A percentile compares a stretch with the other conserved stretches of the same genome.
phyloP scores from a whole-genome alignment of 2,888 invertebrate genomes.

The Oscheius sp. region DNA sequence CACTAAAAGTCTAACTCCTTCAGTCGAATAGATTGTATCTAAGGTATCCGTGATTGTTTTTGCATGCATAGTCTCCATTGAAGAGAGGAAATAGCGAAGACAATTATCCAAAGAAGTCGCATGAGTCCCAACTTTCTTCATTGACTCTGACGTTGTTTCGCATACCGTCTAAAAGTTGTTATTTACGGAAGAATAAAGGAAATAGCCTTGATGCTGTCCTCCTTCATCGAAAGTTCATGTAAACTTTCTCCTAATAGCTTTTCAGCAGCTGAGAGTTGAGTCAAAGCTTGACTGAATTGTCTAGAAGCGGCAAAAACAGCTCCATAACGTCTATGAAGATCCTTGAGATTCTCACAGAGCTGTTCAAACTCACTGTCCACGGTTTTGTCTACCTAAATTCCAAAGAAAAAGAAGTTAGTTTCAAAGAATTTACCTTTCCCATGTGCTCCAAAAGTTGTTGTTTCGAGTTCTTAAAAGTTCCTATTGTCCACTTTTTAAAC shows the following conservation, averaged over 20 bases:
- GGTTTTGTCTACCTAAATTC: constrained; percentile 71
- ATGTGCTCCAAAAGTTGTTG: constrained; percentile 94
- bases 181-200: background rate
- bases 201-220: constrained; percentile 83
- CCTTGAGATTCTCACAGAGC: constrained; percentile 89
- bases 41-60: constrained; percentile 96
- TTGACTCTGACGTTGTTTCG: constrained; percentile 89
- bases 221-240: constrained; percentile 92
- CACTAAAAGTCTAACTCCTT: constrained; percentile 78
- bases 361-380: constrained; percentile 84
- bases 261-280: constrained; percentile 85
- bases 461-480: constrained; percentile 96
- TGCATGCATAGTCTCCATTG: constrained; percentile 92
- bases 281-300: constrained; percentile 86
- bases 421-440: constrained; percentile 79
- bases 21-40: constrained; percentile 81
- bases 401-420: background rate
- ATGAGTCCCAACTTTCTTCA: constrained; percentile 74
- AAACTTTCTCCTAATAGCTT: constrained; percentile 91
- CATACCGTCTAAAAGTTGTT: constrained; percentile 85
- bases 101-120: constrained; percentile 50
- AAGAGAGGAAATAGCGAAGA: constrained; percentile 87
- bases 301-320: constrained; percentile 86
- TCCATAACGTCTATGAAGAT: constrained; percentile 74
- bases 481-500: constrained; percentile 94